Evolutionary conservation across 2,888 invertebrate species (phyloP).

Genomic region (Macaria notata): DNA sequence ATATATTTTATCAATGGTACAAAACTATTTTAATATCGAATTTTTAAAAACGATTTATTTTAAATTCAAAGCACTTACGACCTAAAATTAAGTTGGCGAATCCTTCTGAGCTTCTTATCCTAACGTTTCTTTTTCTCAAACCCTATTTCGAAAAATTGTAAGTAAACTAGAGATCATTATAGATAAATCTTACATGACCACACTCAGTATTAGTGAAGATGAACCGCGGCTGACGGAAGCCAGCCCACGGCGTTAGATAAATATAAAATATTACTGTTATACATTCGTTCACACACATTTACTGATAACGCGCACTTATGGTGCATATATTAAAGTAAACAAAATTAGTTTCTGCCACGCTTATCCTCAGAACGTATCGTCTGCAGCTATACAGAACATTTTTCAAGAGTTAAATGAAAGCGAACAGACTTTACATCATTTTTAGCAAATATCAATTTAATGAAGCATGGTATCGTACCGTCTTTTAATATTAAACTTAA

Average conservation of each 20-base stretch:
- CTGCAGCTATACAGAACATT: not conserved
- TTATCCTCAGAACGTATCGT: conserved; percentile 14
- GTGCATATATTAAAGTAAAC: conserved; percentile 22
- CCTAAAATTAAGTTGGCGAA: conserved; percentile 74
- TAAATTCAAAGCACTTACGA: conserved; percentile 69
- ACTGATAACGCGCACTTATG: conserved; percentile 32
- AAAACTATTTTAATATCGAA: conserved; percentile 51
- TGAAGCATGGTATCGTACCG: conserved; percentile 27
- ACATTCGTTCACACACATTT: conserved; percentile 65
- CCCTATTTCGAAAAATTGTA: conserved; percentile 78
- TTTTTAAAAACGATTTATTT: conserved; percentile 63
- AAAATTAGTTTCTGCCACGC: conserved; percentile 27
- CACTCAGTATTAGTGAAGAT: conserved; percentile 62
- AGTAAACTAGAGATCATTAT: conserved; percentile 73
- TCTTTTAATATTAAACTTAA: conserved; percentile 45
- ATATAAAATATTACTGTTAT: conserved; percentile 52
- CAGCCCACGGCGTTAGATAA: conserved; percentile 50
- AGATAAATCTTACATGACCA: conserved; percentile 62
- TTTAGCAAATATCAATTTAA: conserved; percentile 1
- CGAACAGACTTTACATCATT: conserved; percentile 3
- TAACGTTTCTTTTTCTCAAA: conserved; percentile 40
- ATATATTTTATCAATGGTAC: conserved; percentile 67
- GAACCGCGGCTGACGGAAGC: conserved; percentile 53
- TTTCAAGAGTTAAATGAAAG: not conserved
- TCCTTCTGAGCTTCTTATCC: conserved; percentile 67